Base-by-base conservation (phyloP, 1,140 invertebrate genomes). In the Penaeus vannamei region DNA sequence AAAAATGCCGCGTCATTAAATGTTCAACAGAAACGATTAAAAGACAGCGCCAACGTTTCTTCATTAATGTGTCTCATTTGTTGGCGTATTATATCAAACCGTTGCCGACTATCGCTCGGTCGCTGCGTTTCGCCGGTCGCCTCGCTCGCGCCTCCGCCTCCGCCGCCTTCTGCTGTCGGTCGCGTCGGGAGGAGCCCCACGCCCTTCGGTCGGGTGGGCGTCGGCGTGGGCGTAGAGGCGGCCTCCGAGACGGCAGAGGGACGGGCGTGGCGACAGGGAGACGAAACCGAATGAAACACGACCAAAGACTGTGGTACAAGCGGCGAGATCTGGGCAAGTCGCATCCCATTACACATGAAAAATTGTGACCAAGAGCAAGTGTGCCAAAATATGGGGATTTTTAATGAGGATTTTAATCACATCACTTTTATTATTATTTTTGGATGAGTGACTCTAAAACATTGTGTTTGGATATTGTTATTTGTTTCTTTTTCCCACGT, bases 301-400 rank as follows among this genome's bases (percentile, higher is more conserved):
- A 72, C 81, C 36, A 81, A 29, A 61, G 64, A 69, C 32, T 80
- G 32, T 69, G 64, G 46, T 59, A 87, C 77, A 46, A 46, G 23
- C 32, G 42, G 32, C 60, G 60, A 46, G 26, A 32, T 89, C 82
- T 85, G 62, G 77, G 76, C 83, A 85, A 60, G 72, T 81, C 62
- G 83, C 83, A 79, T 82, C 88, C 84, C 88, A 90, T 90, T 90
- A 90, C 88, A 80, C 72, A 82, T 90, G 88, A 90, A 90, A 90
- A 90, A 90, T 90, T 90, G 88, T 81, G 88, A 85, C 88, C 84
- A 79, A 80, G 77, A 85, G 77, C 72, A 81, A 81, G 88, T 81
- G 84, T 87, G 84, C 79, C 88, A 66, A 85, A 90, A 90, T 90
- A 85, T 90, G 77, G 88, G 59, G 88, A 90, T 85, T 90, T 90